A percentile compares a stretch with the other conserved stretches of the same genome.
Conservation (phyloP, 2,113 vertebrate genomes). For the Cebus imitator region DNA sequence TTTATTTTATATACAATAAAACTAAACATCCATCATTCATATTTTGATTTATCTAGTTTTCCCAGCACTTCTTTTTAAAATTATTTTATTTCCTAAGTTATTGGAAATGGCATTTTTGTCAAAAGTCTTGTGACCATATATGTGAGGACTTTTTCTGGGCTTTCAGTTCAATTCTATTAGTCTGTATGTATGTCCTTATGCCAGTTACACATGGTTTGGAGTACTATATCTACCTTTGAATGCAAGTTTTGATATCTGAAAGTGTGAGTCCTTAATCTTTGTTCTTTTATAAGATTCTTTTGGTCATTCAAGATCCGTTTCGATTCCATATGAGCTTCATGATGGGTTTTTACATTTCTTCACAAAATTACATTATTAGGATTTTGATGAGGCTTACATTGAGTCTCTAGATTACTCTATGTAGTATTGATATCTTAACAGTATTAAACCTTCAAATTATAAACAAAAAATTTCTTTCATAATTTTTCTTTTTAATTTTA, state of each 20-base stretch:
- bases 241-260: neutral
- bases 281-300: neutral
- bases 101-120: neutral
- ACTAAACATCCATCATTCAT: neutral
- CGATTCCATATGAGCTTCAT: neutral
- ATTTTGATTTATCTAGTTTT: neutral
- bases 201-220: neutral
- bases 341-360: neutral
- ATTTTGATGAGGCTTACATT: neutral
- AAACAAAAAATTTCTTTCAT: neutral
- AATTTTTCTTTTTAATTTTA: neutral
- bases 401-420: neutral
- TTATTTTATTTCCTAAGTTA: neutral
- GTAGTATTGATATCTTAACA: neutral
- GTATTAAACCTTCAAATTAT: neutral
- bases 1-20: neutral
- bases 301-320: neutral
- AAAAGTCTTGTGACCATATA: neutral
- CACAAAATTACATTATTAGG: neutral
- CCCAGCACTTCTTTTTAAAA: neutral
- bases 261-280: neutral
- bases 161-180: neutral
- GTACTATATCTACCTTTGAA: neutral
- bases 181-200: neutral
- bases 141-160: neutral